Evolutionary conservation across 1,140 invertebrate species (phyloP).

Genomic region (Bombus superbus): DNA sequence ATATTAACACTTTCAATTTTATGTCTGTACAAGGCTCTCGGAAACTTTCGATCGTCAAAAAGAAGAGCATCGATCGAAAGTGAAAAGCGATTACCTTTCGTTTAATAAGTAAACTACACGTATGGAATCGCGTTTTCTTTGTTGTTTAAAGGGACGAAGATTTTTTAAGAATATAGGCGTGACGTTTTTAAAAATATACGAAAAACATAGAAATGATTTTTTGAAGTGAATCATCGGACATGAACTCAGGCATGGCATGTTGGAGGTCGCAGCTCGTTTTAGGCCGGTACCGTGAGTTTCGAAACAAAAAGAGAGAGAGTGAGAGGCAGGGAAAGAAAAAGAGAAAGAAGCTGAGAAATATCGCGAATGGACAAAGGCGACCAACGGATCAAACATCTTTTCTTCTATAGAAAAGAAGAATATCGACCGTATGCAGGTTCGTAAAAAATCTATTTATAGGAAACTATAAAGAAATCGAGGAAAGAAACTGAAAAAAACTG

Average conservation of each 20-base stretch:
- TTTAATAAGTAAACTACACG: background rate
- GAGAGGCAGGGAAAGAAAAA: background rate
- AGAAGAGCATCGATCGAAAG: background rate
- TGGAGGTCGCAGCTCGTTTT: conserved; percentile 11
- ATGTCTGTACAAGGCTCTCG: too few relatives aligned
- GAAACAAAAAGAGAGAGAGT: background rate
- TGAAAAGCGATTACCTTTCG: background rate
- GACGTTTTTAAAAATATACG: background rate
- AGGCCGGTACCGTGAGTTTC: background rate
- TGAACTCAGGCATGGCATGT: background rate
- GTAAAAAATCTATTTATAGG: conserved; percentile 32
- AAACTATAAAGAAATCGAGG: background rate
- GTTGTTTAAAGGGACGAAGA: background rate
- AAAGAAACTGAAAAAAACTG: background rate
- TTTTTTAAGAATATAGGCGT: background rate
- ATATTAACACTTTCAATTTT: background rate
- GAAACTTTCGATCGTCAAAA: background rate
- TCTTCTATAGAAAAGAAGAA: background rate
- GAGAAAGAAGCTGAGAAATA: background rate
- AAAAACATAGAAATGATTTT: background rate
- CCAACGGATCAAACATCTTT: background rate
- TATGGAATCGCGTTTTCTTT: background rate
- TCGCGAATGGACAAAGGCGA: background rate
- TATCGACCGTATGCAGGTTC: background rate
- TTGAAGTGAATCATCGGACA: background rate